Evolutionary conservation across 2,797 vertebrate species (phyloP), one percentile per base, ranked within the genome.

Genomic region (Tragopan temminckii): DNA sequence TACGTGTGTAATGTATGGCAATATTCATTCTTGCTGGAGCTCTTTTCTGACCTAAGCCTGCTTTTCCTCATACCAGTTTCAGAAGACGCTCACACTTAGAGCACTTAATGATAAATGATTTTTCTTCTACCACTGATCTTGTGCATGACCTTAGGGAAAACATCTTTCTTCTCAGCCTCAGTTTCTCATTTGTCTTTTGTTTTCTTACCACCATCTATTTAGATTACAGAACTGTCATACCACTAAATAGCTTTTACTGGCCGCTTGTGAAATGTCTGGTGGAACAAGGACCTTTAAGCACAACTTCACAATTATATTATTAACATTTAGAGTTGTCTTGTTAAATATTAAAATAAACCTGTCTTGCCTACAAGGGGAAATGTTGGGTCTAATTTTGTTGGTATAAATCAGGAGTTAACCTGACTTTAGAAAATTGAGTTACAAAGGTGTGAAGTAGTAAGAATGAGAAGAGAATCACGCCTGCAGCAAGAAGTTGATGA

Each of bases 401-500:
- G 25, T 80, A 63, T 74, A 94, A 91, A 93, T 93, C 74, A 93
- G 31, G 74, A 81, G 48, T 79, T 82, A 86, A 64, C 52, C 74
- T 93, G 1, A 4, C 36, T 90, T 81, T 74, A 77, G 55, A 79
- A 90, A 84, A 91, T 70, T 81, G 63, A 88, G 72, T 90, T 80
- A 50, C 68, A 53, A 61, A 93, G 68, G 53, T 93, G 68, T 82
- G 83, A 94, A 90, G 77, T 40, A 71, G 52, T 8, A 6, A 91
- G 90, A 93, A 74, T n/a, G 78, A 77, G 55, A 92, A 69, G n/a
- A 75, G 16, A 95, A 78, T 83, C 84, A 59, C 0, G 24, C 61
- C 45, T 77, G 66, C 66, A 90, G 83, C 89, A 90, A 11, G 74
- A 85, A 87, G 7, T 15, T 95, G 75, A 91, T 91, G 91, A 88